These are phyloP conservation scores for Diplolepis rosae DNA, from an alignment of 2,888 invertebrate genomes.

Conservation along the genomic window DNA sequence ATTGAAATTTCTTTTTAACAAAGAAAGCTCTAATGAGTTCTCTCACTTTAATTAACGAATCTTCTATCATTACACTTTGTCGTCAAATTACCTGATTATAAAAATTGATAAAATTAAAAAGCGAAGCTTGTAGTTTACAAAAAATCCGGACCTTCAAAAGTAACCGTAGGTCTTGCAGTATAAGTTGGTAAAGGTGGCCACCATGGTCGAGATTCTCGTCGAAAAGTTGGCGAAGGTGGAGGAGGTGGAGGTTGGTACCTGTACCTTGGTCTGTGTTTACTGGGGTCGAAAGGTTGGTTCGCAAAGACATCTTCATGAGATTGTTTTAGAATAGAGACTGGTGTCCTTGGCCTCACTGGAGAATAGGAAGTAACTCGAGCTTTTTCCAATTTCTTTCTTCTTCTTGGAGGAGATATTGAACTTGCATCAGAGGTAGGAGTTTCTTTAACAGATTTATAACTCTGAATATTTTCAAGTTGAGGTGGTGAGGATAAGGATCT, in stretches of 20 bases:
- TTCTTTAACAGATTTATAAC: slow-evolving; percentile 20
- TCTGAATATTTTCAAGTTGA: slow-evolving; percentile 54
- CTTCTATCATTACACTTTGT: not conserved
- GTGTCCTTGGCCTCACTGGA: slow-evolving; percentile 62
- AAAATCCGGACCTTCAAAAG: slow-evolving; percentile 80
- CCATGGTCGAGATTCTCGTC: slow-evolving; percentile 74
- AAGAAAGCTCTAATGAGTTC: not conserved
- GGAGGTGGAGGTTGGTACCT: slow-evolving; percentile 84
- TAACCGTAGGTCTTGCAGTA: slow-evolving; percentile 80
- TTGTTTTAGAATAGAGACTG: slow-evolving; percentile 71
- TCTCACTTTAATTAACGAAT: not conserved
- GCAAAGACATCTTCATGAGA: slow-evolving; percentile 75
- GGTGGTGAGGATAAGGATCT: slow-evolving; percentile 78
- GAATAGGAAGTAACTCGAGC: slow-evolving; percentile 50
- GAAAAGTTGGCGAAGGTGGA: slow-evolving; percentile 74
- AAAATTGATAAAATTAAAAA: slow-evolving; percentile 22
- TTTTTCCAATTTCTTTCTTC: slow-evolving; percentile 39
- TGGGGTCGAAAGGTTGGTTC: slow-evolving; percentile 83
- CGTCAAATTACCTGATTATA: not conserved
- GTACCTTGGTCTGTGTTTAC: slow-evolving; percentile 83
- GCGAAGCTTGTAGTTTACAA: slow-evolving; percentile 21
- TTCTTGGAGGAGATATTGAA: slow-evolving; percentile 43
- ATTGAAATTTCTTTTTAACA: slow-evolving; percentile 13
- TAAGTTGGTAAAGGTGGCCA: slow-evolving; percentile 76
- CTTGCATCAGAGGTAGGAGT: slow-evolving; percentile 31